Evolutionary conservation across 2,888 invertebrate species (phyloP), one percentile per base, ranked within the genome.

Genomic region (Chymomyza fuscimana): DNA sequence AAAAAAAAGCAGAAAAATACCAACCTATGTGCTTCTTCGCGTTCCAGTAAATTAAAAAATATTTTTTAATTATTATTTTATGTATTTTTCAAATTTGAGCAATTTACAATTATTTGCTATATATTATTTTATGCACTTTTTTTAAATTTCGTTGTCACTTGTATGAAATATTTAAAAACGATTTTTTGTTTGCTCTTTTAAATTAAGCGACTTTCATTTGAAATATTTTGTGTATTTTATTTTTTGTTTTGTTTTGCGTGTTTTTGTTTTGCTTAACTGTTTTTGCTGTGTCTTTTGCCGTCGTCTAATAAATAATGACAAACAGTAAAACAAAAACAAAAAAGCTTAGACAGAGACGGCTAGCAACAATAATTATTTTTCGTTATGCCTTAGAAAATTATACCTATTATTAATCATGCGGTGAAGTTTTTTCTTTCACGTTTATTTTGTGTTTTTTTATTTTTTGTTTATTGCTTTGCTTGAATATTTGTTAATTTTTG

Each of bases 381-480:
- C 61, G 69, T 58, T 46, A 12, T 64, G 77, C 72, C 69, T 78
- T 78, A 76, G 78, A 76, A 78, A 78, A 78, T 78, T 76, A 78
- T 78, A 62, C 63, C 40, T 10, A 46, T 67, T 71, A 73, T 76
- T 78, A 71, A 77, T 71, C 73, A 76, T 63, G 63, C 40, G 54
- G 54, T 40, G 65, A 63, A 60, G 54, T 62, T 67, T 67, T 63
- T 22, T 56, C 56, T 51, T 29, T 25, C 40, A 50, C 25, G 62
- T 59, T 32, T 50, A 19, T 54, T 58, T 32, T 32, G 1, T 32
- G 5, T 32, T 58, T 59, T 61, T 58, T 58, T 67, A 36, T 56
- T 16, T 64, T 67, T 66, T 70, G n/a, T 46, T 25, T 58, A 25
- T 63, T 71, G 46, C 32, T 52, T n/a, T 22, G 61, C 58, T 70